These are phyloP conservation scores for Phengaris alcon DNA, from an alignment of 2,888 invertebrate genomes.

Conservation along the genomic window DNA sequence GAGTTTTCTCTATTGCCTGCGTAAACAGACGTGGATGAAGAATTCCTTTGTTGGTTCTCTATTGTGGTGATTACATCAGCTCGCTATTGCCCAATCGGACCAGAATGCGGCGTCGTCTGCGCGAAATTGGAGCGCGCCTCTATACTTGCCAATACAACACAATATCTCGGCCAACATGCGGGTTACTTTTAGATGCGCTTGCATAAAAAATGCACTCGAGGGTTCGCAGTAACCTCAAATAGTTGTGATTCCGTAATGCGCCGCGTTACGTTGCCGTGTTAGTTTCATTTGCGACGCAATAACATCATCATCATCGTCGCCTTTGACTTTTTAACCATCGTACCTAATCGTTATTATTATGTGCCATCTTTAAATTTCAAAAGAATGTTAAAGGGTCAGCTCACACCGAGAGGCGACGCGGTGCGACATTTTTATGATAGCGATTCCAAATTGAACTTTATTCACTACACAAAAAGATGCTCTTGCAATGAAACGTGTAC, in stretches of 20 bases:
- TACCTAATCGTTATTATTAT: too few relatives aligned
- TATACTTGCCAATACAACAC: constrained; percentile 45
- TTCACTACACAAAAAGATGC: too few relatives aligned
- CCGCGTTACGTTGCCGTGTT: constrained; percentile 21
- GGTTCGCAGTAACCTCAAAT: constrained; percentile 30
- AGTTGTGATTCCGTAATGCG: constrained; percentile 21
- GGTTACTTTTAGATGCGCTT: constrained; percentile 36
- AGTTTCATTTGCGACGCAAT: constrained; percentile 12
- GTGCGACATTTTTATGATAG: too few relatives aligned
- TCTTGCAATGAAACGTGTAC: too few relatives aligned
- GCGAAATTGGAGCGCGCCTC: constrained; percentile 47
- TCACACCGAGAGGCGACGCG: too few relatives aligned
- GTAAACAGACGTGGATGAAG: not conserved
- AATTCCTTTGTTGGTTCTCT: not conserved
- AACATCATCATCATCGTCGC: not conserved
- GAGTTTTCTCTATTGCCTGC: too few relatives aligned
- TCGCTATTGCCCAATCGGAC: constrained; percentile 55
- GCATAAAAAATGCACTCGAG: constrained; percentile 33
- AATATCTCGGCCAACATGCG: constrained; percentile 34
- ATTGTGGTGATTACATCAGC: constrained; percentile 31
- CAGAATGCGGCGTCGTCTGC: constrained; percentile 60
- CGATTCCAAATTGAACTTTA: too few relatives aligned
- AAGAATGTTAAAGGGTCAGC: too few relatives aligned
- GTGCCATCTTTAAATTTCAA: too few relatives aligned
- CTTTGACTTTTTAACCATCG: too few relatives aligned